Base-by-base conservation (phyloP, 2,888 invertebrate species). In the Drosophila formosana region DNA sequence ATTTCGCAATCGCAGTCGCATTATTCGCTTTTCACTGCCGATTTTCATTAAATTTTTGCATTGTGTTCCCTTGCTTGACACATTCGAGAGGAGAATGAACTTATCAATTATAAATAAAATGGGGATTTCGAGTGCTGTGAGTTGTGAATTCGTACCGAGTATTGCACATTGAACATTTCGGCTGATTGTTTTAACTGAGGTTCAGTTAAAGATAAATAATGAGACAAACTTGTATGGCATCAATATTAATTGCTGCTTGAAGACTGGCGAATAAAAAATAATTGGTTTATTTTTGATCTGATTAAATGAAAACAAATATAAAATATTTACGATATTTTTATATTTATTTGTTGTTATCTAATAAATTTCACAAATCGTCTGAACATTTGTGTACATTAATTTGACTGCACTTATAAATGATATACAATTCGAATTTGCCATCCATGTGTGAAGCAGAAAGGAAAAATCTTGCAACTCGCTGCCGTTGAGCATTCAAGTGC, bases 51-150 rank as follows among this genome's bases (percentile, higher is more conserved):
- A 63, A 45, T 13, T 37, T 69, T 55, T 57, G 52, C 46, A 74
- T 74, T 67, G 49, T 63, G 45, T 74, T 73, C 37, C 49, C 39
- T 53, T 26, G 50, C 41, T 43, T 60, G 60, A 61, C 41, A 49
- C 56, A 39, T 37, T 32, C 37, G 32, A 11, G 28, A 9, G 52
- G 11, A 50, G 25, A 45, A 28, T 70, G 47, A 66, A 75, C 50
- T 61, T 66, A 62, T 82, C 75, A 67, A 85, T 63, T 51, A 71
- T 55, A 32, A 32, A 75, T 71, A 34, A 34, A 32, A 56, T 56
- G 45, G 23, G 37, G 43, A 26, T 25, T 47, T 58, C 43, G 26
- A 63, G 50, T 47, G 45, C 41, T 23, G 11, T 5, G 43, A 4
- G 13, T 53, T 50, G 58, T 26, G 13, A 28, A 13, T 39, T 45